Percentiles rank a stretch among this genome's conserved stretches.
Conservation (phyloP, 2,113 vertebrate genomes). For the Clarias magur region DNA sequence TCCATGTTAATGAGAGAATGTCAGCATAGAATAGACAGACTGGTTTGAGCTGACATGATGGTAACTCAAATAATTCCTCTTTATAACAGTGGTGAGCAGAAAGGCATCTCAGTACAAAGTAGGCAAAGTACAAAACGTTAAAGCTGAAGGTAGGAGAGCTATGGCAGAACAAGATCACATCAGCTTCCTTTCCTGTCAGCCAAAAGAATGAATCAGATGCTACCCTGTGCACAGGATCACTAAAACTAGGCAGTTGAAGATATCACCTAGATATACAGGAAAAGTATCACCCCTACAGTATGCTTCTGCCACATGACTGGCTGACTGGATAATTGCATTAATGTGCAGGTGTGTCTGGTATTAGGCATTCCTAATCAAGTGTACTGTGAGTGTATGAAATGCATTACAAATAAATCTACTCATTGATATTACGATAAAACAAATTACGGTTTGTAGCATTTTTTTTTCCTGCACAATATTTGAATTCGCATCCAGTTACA, state of each 20-base stretch:
- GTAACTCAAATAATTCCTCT: not conserved
- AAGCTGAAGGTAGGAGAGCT: not conserved
- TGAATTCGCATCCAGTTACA: not conserved
- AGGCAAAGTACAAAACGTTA: not conserved
- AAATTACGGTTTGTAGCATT: not conserved
- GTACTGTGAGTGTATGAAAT: not conserved
- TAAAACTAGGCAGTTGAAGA: not conserved
- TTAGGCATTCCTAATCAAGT: not conserved
- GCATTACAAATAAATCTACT: not conserved
- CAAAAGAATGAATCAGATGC: not conserved
- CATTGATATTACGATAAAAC: not conserved
- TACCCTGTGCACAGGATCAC: not conserved
- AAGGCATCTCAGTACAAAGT: not conserved
- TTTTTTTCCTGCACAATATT: not conserved
- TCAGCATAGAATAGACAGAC: not conserved
- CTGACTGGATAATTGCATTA: not conserved
- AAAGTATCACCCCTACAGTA: not conserved
- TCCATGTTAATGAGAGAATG: not conserved
- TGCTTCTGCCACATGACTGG: not conserved
- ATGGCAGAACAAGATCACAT: not conserved
- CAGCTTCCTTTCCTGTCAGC: not conserved
- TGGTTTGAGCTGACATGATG: not conserved
- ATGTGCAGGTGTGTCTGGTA: not conserved
- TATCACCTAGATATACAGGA: not conserved
- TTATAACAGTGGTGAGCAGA: not conserved